Evolutionary conservation across 2,888 invertebrate genomes (phyloP).

Genomic region (Diaphora mendica): DNA sequence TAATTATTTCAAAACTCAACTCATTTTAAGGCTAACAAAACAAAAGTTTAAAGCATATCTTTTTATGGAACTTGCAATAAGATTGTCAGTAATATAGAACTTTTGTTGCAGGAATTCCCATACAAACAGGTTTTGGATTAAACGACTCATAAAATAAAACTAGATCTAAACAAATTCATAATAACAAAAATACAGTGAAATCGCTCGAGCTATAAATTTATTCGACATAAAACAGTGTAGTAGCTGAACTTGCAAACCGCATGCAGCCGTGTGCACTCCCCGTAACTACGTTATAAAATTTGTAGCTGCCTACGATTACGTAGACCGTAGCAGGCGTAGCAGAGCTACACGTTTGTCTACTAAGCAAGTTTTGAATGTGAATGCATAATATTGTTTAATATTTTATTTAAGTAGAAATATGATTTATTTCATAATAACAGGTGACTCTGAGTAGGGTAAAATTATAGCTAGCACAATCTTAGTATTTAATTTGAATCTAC

Average conservation of each 20-base stretch:
- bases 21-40: no score
- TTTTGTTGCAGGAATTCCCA: no score
- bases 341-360: slow-evolving; percentile 43
- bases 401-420: slow-evolving; percentile 15
- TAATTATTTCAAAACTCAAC: no score
- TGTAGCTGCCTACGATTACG: slow-evolving; percentile 29
- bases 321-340: slow-evolving; percentile 13
- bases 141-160: neutral
- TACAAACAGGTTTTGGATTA: neutral
- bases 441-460: neutral
- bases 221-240: slow-evolving; percentile 42
- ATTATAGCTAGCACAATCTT: neutral
- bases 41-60: no score
- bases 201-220: slow-evolving; percentile 44
- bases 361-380: slow-evolving; percentile 41
- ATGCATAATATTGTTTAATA: slow-evolving; percentile 42
- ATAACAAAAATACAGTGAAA: slow-evolving; percentile 41
- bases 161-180: slow-evolving; percentile 41
- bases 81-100: no score
- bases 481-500: neutral
- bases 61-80: no score
- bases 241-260: slow-evolving; percentile 56
- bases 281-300: slow-evolving; percentile 54
- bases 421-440: slow-evolving; percentile 16
- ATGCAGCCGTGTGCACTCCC: slow-evolving; percentile 48